Base-by-base conservation (phyloP, 1,140 invertebrate species). In the Galleria mellonella region DNA sequence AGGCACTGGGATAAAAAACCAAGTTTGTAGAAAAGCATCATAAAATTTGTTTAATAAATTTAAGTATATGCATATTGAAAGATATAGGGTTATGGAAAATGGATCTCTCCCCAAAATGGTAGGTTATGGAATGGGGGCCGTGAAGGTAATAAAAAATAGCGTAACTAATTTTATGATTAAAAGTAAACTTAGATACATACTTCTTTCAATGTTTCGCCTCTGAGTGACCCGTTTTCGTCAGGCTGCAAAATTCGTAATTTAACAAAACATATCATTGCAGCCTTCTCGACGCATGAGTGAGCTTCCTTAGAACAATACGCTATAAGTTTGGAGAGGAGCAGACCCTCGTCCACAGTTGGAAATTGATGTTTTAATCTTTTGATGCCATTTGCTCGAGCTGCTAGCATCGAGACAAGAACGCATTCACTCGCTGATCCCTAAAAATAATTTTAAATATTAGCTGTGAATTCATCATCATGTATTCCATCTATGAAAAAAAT, bases 231-330 rank as follows among this genome's bases (percentile, higher is more conserved):
- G 50, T 97, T 93, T 44, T 97, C 94, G 78, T 99, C 98, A 0
- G 98, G 96, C 71, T 99, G 97, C 17, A 99, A 87, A 68, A 99
- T 98, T 47, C 98, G 88, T 45, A 99, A 87, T 76, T 99, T 99
- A 0, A 99, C 97, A 71, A 99, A 98, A 56, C 93, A 94, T 58
- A 99, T 99, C 97, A 99, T 99, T 0, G 97, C 98, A 9, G 97
- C 97, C 81, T 99, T 99, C 87, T 99, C 98, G 6, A 99, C 97
- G 74, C 96, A 99, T n/a, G 97, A 99, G 83, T 99, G 98, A 14
- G 98, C 96, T 89, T 99, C 95, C 67, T 94, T 94, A 31, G 91
- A 95, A 83, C 93, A 96, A 66, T 95, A 96, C 6, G 97, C 98
- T 89, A 99, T 99, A 28, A 99, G 87, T 87, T 98, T 98, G 9